Evolutionary conservation across 2,113 vertebrate genomes (phyloP).

Genomic region (Carassius auratus): DNA sequence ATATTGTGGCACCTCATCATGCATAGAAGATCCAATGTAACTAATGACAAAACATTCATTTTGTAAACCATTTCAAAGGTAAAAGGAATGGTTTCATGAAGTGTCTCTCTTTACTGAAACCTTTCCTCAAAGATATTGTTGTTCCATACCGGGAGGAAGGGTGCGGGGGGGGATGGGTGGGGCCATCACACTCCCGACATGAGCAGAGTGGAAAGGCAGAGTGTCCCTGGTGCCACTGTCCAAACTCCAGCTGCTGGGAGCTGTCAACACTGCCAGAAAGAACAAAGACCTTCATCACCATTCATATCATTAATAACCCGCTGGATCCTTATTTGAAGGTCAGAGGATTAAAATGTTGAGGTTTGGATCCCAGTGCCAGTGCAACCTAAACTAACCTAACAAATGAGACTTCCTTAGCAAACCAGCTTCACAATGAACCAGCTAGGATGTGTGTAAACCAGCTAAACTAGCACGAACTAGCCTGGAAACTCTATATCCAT

Average conservation of each 20-base stretch:
- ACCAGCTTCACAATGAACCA: neutral
- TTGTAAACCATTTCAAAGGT: neutral
- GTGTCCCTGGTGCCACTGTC: slow-evolving; percentile 92
- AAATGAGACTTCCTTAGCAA: neutral
- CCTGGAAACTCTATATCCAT: neutral
- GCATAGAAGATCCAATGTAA: neutral
- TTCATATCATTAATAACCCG: neutral
- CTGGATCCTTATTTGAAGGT: neutral
- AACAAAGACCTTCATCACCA: neutral
- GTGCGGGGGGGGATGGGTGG: slow-evolving; percentile 90
- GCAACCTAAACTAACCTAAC: neutral
- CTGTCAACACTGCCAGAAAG: slow-evolving; percentile 80
- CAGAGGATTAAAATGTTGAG: neutral
- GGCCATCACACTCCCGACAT: slow-evolving; percentile 83
- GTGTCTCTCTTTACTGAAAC: neutral
- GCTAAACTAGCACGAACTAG: neutral
- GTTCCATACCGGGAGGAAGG: slow-evolving; percentile 83
- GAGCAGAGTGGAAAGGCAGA: slow-evolving; percentile 87
- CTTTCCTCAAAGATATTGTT: neutral
- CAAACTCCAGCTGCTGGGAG: slow-evolving; percentile 95
- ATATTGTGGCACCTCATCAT: neutral
- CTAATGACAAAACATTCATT: neutral
- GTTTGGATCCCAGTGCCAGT: neutral
- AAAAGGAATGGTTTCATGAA: neutral
- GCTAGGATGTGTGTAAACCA: neutral